Conservation (phyloP, 1,140 invertebrate genomes). For the Cotesia vestalis region DNA sequence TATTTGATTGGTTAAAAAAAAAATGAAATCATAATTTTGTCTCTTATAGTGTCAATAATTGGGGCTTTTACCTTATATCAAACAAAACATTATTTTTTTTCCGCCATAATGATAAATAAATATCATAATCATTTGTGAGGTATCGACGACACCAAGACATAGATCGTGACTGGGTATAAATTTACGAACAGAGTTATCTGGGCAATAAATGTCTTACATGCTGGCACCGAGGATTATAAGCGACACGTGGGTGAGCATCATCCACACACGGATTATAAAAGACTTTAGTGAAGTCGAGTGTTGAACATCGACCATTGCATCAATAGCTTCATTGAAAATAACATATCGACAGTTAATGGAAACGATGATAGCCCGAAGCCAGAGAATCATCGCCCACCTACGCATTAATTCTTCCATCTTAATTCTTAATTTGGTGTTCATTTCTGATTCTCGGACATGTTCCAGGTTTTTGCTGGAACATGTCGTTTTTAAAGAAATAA, state of each 20-base stretch:
- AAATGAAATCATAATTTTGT: too few relatives aligned
- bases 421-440: too few relatives aligned
- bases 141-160: not conserved
- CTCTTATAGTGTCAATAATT: too few relatives aligned
- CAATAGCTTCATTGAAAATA: constrained; percentile 23
- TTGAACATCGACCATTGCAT: not conserved
- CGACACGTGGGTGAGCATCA: constrained; percentile 14
- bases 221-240: constrained; percentile 1
- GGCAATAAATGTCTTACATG: constrained; percentile 19
- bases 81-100: too few relatives aligned
- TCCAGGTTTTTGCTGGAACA: too few relatives aligned
- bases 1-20: too few relatives aligned
- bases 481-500: too few relatives aligned
- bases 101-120: too few relatives aligned
- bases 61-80: too few relatives aligned
- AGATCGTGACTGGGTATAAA: not conserved
- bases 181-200: constrained; percentile 14
- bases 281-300: not conserved
- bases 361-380: constrained; percentile 4
- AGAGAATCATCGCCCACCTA: constrained; percentile 16
- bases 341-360: constrained; percentile 30
- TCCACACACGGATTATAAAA: too few relatives aligned
- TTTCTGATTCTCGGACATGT: too few relatives aligned
- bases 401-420: too few relatives aligned
- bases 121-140: not conserved